Evolutionary conservation across 2,888 invertebrate genomes (phyloP), one percentile per base, ranked within the genome.

Genomic region (Phoenoteleia sp.): DNA sequence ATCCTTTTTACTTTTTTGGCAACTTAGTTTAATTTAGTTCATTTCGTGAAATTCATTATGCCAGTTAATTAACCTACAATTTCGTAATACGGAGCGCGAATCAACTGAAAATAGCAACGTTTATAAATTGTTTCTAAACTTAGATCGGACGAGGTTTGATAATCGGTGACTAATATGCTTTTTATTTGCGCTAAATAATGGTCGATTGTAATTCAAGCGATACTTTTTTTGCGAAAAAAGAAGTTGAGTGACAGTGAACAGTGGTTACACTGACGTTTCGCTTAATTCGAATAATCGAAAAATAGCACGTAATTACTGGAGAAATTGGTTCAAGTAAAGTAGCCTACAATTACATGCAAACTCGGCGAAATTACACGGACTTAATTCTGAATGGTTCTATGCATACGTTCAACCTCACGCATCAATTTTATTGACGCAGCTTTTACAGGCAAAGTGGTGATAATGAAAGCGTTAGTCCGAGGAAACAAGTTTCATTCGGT

Each of bases 261-360:
- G 58, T 56, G 47, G 58, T 45, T 76, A 21, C 66, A 66, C 45
- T 58, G 56, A 56, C 45, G 33, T 66, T 47, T 33, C 52, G 33
- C 27, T 66, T 76, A 47, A 66, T 76, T 29, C 58, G 27, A 66
- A 33, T 76, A 33, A 62, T 79, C 54, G 62, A 69, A 79, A 79
- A 79, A 79, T 79, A 21, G 79, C 33, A 42, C 62, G 45, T 54
- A 79, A 54, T 79, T 79, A 47, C 27, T 5, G 45, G 9, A 52
- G 62, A 54, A 71, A 79, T 71, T 79, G 79, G 62, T 79, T 79
- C 69, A 39, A 67, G 62, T 71, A 62, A 71, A 79, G 58, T 66
- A 62, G 62, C 52, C 69, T 21, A 54, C 52, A 66, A 58, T 62
- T 62, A 62, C 79, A 58, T 42, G 77, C 67, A 77, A 67, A 58